Evolutionary conservation across 1,140 invertebrate genomes (phyloP).

Genomic region (Propsilocerus akamusi): DNA sequence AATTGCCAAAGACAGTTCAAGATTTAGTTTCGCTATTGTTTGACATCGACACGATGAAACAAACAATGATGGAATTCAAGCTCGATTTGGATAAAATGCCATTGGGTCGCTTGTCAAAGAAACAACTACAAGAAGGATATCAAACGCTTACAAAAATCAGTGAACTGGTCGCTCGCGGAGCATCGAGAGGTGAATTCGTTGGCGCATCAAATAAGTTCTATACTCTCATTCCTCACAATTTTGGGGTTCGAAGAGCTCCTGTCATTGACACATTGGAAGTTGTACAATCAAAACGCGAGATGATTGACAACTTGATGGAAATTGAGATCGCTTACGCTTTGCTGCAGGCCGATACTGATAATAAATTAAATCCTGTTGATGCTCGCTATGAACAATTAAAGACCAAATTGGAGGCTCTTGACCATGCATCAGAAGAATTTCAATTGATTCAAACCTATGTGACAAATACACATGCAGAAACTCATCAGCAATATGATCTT

Average conservation of each 20-base stretch:
- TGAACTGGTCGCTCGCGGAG: slow-evolving; percentile 33
- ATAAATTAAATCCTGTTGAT: slow-evolving; percentile 52
- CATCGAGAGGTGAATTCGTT: slow-evolving; percentile 37
- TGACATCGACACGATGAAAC: slow-evolving; percentile 82
- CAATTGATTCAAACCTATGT: slow-evolving; percentile 57
- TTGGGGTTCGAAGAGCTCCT: slow-evolving; percentile 68
- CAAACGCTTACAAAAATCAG: slow-evolving; percentile 61
- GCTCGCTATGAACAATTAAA: slow-evolving; percentile 81
- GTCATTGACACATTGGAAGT: slow-evolving; percentile 56
- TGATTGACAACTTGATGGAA: slow-evolving; percentile 83
- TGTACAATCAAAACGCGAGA: slow-evolving; percentile 70
- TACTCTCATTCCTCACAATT: slow-evolving; percentile 87
- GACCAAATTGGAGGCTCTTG: slow-evolving; percentile 55
- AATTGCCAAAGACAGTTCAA: slow-evolving; percentile 58
- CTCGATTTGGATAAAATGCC: slow-evolving; percentile 96
- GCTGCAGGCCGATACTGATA: slow-evolving; percentile 41
- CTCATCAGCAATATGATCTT: slow-evolving; percentile 61
- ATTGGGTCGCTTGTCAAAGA: slow-evolving; percentile 82
- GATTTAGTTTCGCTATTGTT: slow-evolving; percentile 75
- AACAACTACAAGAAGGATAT: slow-evolving; percentile 78
- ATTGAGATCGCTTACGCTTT: slow-evolving; percentile 90
- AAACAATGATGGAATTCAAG: slow-evolving; percentile 86
- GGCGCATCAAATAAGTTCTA: slow-evolving; percentile 85
- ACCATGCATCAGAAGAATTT: slow-evolving; percentile 54
- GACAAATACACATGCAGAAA: slow-evolving; percentile 71